Conservation (phyloP, 2,888 invertebrate genomes). For the Invenusta paracnida region DNA sequence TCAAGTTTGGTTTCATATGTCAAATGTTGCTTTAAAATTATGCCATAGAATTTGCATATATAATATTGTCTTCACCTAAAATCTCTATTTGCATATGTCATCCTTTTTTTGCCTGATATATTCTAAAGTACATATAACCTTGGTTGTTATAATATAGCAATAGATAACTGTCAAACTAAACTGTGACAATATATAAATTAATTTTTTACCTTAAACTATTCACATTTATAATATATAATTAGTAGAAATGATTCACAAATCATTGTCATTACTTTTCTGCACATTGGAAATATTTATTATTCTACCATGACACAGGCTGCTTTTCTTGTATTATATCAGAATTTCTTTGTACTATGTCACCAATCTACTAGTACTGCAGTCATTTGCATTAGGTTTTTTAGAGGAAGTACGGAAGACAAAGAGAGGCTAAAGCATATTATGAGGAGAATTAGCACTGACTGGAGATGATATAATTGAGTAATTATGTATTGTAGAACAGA, state of each 20-base stretch:
- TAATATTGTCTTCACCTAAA: no score
- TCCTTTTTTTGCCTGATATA: neutral
- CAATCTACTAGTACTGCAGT: conserved; percentile 8
- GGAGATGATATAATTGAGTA: no score
- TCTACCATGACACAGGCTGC: conserved; percentile 13
- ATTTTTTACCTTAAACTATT: neutral
- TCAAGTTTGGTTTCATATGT: no score
- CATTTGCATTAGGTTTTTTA: neutral
- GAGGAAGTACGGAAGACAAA: no score
- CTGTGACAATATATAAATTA: neutral
- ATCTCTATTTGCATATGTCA: no score
- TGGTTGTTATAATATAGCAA: neutral
- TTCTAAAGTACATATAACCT: neutral
- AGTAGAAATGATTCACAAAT: neutral
- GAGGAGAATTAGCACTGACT: no score
- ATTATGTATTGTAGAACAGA: no score
- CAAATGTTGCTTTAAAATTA: no score
- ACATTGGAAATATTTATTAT: conserved; percentile 12
- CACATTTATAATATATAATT: neutral
- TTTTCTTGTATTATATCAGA: conserved; percentile 2
- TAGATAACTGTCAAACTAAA: neutral
- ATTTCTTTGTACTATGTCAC: neutral
- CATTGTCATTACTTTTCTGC: conserved; percentile 15
- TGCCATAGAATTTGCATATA: no score
- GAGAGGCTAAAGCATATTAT: no score